These are phyloP conservation scores for Selenia dentaria DNA, from an alignment of 2,888 invertebrate species.

Conservation along the genomic window DNA sequence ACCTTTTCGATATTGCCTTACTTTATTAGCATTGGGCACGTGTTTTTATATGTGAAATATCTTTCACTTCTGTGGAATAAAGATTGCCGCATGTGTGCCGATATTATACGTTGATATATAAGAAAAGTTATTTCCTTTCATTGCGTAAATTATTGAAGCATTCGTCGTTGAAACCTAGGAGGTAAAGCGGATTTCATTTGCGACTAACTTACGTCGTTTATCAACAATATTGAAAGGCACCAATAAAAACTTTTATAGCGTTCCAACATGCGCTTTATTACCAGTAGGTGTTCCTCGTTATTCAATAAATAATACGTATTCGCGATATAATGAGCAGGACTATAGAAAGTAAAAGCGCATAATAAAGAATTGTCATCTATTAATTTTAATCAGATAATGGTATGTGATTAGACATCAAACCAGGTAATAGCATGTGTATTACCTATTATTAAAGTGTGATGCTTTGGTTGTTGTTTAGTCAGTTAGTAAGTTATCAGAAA, in stretches of 20 bases:
- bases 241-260: conserved; percentile 33
- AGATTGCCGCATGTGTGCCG: conserved; percentile 67
- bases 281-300: conserved; percentile 28
- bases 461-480: too few species aligned
- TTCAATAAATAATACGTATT: conserved; percentile 20
- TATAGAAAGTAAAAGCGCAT: neutral
- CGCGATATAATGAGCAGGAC: conserved; percentile 9
- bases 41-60: conserved; percentile 77
- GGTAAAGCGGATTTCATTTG: conserved; percentile 51
- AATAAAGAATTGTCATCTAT: neutral
- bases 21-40: conserved; percentile 81
- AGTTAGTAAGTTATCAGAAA: too few species aligned
- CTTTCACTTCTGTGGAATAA: conserved; percentile 73
- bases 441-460: too few species aligned
- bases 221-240: conserved; percentile 33
- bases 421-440: too few species aligned
- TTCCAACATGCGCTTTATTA: conserved; percentile 26
- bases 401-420: neutral
- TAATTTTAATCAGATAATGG: conserved; percentile 1
- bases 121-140: conserved; percentile 59
- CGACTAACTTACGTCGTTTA: conserved; percentile 46
- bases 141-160: conserved; percentile 59
- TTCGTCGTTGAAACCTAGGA: conserved; percentile 47
- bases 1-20: conserved; percentile 79
- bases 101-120: conserved; percentile 62